A percentile compares a stretch with the other conserved stretches of the same genome.
These are phyloP conservation scores for Dicrostonyx torquatus DNA, from an alignment of 2,797 vertebrate species.

Conservation along the genomic window DNA sequence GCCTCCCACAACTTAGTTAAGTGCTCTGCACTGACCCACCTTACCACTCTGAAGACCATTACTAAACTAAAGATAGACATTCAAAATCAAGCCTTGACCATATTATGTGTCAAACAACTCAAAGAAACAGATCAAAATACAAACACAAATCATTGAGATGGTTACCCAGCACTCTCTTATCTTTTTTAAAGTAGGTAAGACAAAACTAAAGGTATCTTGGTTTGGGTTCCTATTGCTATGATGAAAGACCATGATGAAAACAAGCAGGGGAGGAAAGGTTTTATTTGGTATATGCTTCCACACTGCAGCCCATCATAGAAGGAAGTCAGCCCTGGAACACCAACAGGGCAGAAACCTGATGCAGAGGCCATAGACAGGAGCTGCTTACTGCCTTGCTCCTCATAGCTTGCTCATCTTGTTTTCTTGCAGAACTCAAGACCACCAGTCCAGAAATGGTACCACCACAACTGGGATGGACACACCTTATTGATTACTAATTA, in stretches of 20 bases:
- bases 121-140: not conserved
- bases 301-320: not conserved
- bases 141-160: not conserved
- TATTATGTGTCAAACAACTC: not conserved
- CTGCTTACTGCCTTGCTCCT: not conserved
- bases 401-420: not conserved
- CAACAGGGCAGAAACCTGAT: not conserved
- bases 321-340: not conserved
- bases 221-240: not conserved
- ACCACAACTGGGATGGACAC: no score
- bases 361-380: not conserved
- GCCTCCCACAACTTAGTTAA: not conserved
- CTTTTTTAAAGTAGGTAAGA: not conserved
- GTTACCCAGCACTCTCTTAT: not conserved
- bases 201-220: not conserved
- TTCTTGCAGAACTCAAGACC: not conserved
- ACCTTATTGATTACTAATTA: not conserved
- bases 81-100: conserved; percentile 2
- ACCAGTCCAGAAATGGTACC: no score
- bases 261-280: not conserved
- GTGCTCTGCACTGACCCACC: not conserved
- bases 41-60: not conserved
- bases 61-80: not conserved
- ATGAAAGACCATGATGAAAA: not conserved
- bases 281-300: not conserved